Percentiles rank a stretch among this genome's conserved stretches.
Conservation (phyloP, 2,113 vertebrate species). For the Tapirus terrestris region DNA sequence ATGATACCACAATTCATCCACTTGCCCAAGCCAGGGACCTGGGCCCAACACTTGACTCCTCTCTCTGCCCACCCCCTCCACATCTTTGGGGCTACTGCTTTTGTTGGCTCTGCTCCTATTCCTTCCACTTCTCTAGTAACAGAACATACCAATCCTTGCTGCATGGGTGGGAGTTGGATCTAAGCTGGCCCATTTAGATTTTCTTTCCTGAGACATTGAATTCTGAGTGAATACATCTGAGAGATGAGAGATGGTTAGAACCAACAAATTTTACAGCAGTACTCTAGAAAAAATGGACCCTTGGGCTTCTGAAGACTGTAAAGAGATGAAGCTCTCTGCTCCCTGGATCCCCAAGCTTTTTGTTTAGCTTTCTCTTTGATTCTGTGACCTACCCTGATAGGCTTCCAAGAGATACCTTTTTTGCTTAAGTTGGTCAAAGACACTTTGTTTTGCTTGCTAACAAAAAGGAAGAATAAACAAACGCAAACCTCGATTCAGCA, state of each 20-base stretch:
- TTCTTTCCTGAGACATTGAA: not conserved
- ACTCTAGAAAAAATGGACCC: not conserved
- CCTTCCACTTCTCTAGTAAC: too few species aligned
- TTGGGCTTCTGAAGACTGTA: not conserved
- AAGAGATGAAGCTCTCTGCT: not conserved
- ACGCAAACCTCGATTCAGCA: not conserved
- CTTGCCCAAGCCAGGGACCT: not conserved
- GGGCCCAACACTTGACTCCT: not conserved
- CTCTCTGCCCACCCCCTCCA: fast-evolving
- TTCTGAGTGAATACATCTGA: not conserved
- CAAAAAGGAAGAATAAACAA: not conserved
- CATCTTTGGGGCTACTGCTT: not conserved
- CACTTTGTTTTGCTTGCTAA: not conserved
- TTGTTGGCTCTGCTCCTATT: not conserved
- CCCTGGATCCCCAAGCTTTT: not conserved
- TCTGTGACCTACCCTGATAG: not conserved
- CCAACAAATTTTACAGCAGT: not conserved
- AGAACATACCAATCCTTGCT: not conserved
- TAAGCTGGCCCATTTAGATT: not conserved
- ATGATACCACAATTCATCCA: too few species aligned
- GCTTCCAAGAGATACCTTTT: not conserved
- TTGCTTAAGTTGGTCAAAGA: not conserved
- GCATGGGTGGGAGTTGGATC: not conserved
- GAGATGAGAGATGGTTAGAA: not conserved
- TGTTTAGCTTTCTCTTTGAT: not conserved